Base-by-base conservation (phyloP, 2,113 vertebrate species). In the Pterophyllum scalare region DNA sequence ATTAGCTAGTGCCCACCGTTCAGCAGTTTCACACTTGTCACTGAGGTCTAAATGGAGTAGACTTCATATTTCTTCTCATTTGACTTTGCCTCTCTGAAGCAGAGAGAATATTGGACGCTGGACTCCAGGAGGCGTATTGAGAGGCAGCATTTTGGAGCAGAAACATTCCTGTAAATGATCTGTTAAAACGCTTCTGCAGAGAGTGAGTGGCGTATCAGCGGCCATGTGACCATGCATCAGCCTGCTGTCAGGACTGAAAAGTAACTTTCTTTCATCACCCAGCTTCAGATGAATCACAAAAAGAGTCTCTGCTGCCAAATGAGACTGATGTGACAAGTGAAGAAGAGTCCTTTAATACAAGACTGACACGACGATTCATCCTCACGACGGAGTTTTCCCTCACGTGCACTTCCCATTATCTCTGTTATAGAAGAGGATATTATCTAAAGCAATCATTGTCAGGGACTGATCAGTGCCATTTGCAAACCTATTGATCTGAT, bases 401-500 rank as follows among this genome's bases (percentile, higher is more conserved):
- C 54, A 6, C 59, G 70, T 28, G 28, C 54, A 28, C 14, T 17
- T 78, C 72, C 52, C 52, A 85, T 83, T 72, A 81, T 49, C 67
- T 3, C 31, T 14, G 54, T 75, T 70, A 65, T 43, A 65, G 61
- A 52, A 80, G 59, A 57, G 60, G 75, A 81, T 43, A 46, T 64
- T 83, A 74, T 85, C 75, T 11, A 67, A 77, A 85, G 54, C 61
- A 72, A 74, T 89, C 85, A 67, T n/a, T 79, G 75, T 72, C 77
- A 59, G 8, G n/a, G 75, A 86, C 17, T 70, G 75, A 84, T 40
- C 77, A 9, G 46, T 78, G 84, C 65, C 43, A 80, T 90, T 90
- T 82, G 17, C 78, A 81, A 70, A 28, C 54, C 17, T 79, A 89
- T 89, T 46, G 88, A 92, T 91, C 35, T 24, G 38, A 13, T 83